Base-by-base conservation (phyloP, 1,140 invertebrate species). In the Hirudo medicinalis region DNA sequence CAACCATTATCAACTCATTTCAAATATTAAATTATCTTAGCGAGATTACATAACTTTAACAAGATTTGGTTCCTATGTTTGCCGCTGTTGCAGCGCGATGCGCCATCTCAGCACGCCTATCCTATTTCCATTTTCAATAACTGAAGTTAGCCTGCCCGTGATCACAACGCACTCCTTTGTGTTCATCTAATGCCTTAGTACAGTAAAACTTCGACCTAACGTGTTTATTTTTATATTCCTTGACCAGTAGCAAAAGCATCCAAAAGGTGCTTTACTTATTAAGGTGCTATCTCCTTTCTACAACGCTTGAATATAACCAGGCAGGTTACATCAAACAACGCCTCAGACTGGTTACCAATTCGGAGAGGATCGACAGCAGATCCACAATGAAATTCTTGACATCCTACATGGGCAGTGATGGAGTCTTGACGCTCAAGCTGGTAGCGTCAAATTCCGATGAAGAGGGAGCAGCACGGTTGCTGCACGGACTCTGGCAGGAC, bases 381-480 rank as follows among this genome's bases (percentile, higher is more conserved):
- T 20, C 57, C 25, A 57, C 72, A 29, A 49, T 36, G 22, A 43
- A 63, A 43, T 76, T 76, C 68, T 36, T 71, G 13, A 25, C 72
- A 25, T 74, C 77, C 54, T 84, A 84, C 72, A 75, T 84, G 11
- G 78, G 80, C 2, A 80, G 79, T 75, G 82, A 84, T 70, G 83
- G 82, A 2, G 77, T 81, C 9, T 78, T 84, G 57, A 76, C 83
- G 1, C 73, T 84, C 2, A 76, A 80, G 19, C 74, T 83, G 54
- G 79, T 83, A 66, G 79, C 81, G 72, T 78, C 81, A 74, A 83
- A 83, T 73, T 66, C 70, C 67, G 68, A 70, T 49, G 73, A 74
- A 40, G 32, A 72, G 15, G 67, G 69, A n/a, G 66, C 71, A 17
- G 36, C 68, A 4, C 67, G 69, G 53, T 69, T 70, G 15, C n/a